Evolutionary conservation across 2,113 vertebrate genomes (phyloP), one percentile per base, ranked within the genome.

Genomic region (Corythaixoides concolor): DNA sequence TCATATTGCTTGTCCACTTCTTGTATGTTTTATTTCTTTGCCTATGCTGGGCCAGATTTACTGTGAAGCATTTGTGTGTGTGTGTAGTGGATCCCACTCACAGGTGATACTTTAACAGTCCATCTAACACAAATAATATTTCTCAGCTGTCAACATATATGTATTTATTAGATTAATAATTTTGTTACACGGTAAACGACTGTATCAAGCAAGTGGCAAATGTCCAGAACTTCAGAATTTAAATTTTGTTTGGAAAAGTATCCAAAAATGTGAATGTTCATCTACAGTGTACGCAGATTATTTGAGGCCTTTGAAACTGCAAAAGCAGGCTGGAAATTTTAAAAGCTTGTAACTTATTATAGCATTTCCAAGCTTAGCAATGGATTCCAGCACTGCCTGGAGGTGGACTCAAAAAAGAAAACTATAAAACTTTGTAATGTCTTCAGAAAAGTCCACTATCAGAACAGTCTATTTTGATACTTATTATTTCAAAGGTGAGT

Each of bases 191-290:
- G 74, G 55, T 82, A 81, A 91, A 82, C 0, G 3, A 33, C 70
- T 94, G 33, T 68, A 30, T 85, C 17, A 74, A 89, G 55, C 43
- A 87, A 74, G 30, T 41, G 74, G 50, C 55, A 93, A 63, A 73
- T 26, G 47, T 91, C 82, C 69, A 80, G 59, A 75, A 80, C 4
- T 56, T 91, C 56, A 63, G 45, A 92, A 59, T 82, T 72, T 18
- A 92, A 47, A 67, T 75, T 89, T 89, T 78, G 11, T 68, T 94
- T 87, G 64, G 69, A 94, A 94, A 94, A 76, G 24, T 72, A 89
- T 49, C 43, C 13, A 79, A 62, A 92, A 85, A 60, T n/a, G 5
- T 72, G 45, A 19, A 67, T 66, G 20, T n/a, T 79, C 52, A 58
- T 37, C 53, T 75, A 76, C 67, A 82, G 62, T 7, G 22, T 15